Evolutionary conservation across 1,140 invertebrate genomes (phyloP).

Genomic region (Chrysomallon squamiferum): DNA sequence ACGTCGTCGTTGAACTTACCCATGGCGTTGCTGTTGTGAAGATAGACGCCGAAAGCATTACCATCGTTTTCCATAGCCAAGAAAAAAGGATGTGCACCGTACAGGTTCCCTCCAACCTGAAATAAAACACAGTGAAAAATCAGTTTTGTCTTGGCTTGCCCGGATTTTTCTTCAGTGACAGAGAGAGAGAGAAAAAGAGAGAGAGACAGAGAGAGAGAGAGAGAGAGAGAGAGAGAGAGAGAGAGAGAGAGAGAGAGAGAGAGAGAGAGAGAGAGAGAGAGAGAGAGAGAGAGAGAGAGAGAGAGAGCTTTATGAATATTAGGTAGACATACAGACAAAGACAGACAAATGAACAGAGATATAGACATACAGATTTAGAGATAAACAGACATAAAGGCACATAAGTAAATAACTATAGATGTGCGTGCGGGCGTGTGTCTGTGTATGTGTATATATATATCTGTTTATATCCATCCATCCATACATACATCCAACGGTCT

Average conservation of each 20-base stretch:
- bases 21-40: constrained; percentile 59
- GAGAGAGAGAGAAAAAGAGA: too few species aligned
- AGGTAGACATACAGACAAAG: background rate
- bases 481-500: background rate
- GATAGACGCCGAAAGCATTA: constrained; percentile 56
- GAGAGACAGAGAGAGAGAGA: background rate
- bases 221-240: background rate
- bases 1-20: constrained; percentile 25
- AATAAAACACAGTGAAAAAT: too few species aligned
- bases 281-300: background rate
- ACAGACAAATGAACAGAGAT: background rate
- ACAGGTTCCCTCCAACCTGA: constrained; percentile 48
- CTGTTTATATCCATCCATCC: background rate
- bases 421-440: too few species aligned
- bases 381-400: too few species aligned
- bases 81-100: constrained; percentile 86
- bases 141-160: too few species aligned
- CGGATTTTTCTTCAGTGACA: too few species aligned
- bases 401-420: too few species aligned
- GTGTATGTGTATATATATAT: background rate
- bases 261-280: background rate
- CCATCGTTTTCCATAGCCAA: constrained; percentile 64
- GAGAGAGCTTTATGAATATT: background rate
- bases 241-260: background rate
- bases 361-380: background rate